Conservation (phyloP, 1,140 invertebrate species). For the Cyclina sinensis region DNA sequence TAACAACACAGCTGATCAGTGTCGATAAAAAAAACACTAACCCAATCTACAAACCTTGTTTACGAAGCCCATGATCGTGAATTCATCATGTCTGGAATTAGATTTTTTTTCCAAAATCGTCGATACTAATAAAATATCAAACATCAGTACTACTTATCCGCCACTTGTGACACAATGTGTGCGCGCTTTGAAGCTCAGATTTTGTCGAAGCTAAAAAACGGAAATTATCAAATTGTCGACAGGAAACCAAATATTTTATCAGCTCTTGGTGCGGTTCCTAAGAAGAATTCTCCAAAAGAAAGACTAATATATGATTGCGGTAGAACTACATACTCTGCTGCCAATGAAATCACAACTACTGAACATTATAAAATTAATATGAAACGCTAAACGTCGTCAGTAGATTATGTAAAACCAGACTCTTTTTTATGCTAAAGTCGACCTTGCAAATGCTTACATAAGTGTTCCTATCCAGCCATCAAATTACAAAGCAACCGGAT, state of each 20-base stretch:
- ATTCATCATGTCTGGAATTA: conserved; percentile 14
- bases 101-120: conserved; percentile 23
- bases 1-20: no score
- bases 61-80: conserved; percentile 2
- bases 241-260: not conserved
- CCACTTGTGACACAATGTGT: not conserved
- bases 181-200: conserved; percentile 19
- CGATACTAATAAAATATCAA: not conserved
- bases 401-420: not conserved
- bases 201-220: not conserved
- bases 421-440: conserved; percentile 43
- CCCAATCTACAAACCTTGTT: not conserved
- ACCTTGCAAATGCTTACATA: not conserved
- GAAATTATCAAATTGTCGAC: conserved; percentile 25
- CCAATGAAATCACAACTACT: conserved; percentile 3
- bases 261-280: conserved; percentile 17
- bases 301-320: conserved; percentile 31
- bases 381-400: conserved; percentile 14
- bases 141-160: not conserved
- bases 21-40: not conserved
- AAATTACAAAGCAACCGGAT: conserved; percentile 28
- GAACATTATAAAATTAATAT: conserved; percentile 10
- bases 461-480: conserved; percentile 18
- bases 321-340: not conserved
- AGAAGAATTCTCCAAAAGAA: conserved; percentile 1